Conservation (phyloP, 2,888 invertebrate species). For the Latheticus oryzae region DNA sequence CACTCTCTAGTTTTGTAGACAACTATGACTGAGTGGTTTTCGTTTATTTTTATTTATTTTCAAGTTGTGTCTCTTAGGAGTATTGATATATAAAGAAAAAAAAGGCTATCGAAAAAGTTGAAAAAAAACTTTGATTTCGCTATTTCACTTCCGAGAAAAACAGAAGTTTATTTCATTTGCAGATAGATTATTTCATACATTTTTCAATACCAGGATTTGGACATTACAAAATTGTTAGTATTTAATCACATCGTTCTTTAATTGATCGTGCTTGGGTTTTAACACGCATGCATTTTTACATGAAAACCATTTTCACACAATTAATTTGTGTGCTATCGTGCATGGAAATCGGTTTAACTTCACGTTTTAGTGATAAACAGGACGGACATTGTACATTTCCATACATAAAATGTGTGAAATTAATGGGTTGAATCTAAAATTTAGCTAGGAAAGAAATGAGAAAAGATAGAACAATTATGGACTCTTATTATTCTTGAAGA, state of each 20-base stretch:
- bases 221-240: constrained; percentile 17
- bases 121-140: too few relatives aligned
- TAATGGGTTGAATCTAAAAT: constrained; percentile 5
- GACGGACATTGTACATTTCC: background rate
- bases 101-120: too few relatives aligned
- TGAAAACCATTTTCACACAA: constrained; percentile 22
- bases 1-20: background rate
- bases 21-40: constrained; percentile 8
- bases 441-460: too few relatives aligned
- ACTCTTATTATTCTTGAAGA: too few relatives aligned
- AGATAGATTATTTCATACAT: too few relatives aligned
- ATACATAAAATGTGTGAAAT: background rate
- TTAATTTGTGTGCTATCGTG: constrained; percentile 15
- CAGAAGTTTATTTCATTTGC: too few relatives aligned
- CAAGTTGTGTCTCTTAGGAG: constrained; percentile 19
- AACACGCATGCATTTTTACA: constrained; percentile 13
- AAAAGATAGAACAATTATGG: too few relatives aligned
- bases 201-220: too few relatives aligned
- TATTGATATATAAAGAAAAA: too few relatives aligned
- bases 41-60: constrained; percentile 24
- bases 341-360: constrained; percentile 5
- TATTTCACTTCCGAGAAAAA: too few relatives aligned
- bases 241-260: constrained; percentile 15
- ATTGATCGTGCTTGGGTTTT: constrained; percentile 11
- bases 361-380: constrained; percentile 6